phyloP scores from a whole-genome alignment of 2,113 vertebrate species.

The Malaclemys terrapin region DNA sequence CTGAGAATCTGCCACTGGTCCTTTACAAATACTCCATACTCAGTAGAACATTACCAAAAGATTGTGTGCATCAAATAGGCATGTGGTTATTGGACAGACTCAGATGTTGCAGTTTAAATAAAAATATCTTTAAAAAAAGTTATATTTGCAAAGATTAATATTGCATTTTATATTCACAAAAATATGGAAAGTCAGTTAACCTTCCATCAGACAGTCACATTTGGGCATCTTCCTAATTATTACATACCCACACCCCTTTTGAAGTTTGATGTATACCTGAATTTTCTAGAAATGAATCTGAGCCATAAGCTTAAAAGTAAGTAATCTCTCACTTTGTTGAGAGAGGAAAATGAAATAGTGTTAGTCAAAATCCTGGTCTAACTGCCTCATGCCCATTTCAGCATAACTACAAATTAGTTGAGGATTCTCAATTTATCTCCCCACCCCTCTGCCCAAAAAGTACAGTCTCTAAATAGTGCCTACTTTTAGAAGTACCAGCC shows the following conservation, averaged over 20 bases:
- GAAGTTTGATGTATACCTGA: fast-evolving
- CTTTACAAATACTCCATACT: not conserved
- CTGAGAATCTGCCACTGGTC: not conserved
- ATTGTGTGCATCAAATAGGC: not conserved
- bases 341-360: not conserved
- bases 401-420: not conserved
- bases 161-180: not conserved
- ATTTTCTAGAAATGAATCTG: fast-evolving
- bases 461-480: not conserved
- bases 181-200: not conserved
- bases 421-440: not conserved
- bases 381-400: not conserved
- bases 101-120: not conserved
- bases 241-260: not conserved
- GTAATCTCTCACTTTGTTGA: not conserved
- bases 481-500: not conserved
- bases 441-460: not conserved
- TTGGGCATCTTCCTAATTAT: not conserved
- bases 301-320: not conserved
- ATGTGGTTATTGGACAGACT: not conserved
- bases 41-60: not conserved
- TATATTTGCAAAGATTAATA: not conserved
- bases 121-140: not conserved
- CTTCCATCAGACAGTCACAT: not conserved
- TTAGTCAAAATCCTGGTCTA: not conserved